phyloP scores from a whole-genome alignment of 2,797 vertebrate species.

The Oreochromis mossambicus region DNA sequence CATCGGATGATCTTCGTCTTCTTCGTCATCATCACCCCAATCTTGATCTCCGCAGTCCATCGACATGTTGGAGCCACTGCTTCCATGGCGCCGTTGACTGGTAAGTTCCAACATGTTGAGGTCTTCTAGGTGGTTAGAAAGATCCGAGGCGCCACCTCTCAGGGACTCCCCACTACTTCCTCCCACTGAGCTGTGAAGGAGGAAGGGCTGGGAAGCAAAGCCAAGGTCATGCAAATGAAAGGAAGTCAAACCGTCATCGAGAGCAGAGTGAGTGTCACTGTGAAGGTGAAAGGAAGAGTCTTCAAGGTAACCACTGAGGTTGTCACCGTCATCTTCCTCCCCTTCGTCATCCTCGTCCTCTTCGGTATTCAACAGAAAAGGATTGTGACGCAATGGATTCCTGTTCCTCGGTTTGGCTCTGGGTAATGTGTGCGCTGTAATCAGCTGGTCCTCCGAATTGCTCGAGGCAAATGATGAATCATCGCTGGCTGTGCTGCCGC shows the following conservation, averaged over 20 bases:
- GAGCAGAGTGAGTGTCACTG: conserved; percentile 47
- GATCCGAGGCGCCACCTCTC: conserved; percentile 50
- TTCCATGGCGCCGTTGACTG: conserved; percentile 70
- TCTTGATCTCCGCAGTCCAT: conserved; percentile 87
- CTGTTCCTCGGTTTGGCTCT: conserved; percentile 50
- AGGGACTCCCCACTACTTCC: conserved; percentile 62
- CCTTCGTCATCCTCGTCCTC: conserved; percentile 74
- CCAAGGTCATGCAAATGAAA: conserved; percentile 72
- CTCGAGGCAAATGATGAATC: conserved; percentile 76
- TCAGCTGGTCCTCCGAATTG: conserved; percentile 73
- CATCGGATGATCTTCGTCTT: conserved; percentile 78
- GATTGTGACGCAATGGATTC: conserved; percentile 82
- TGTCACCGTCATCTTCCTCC: conserved; percentile 75
- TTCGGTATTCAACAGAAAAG: conserved; percentile 84
- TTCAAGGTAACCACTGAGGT: conserved; percentile 78
- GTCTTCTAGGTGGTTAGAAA: conserved; percentile 62
- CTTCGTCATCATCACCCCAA: conserved; percentile 80
- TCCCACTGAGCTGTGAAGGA: conserved; percentile 75
- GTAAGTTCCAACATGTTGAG: conserved; percentile 81
- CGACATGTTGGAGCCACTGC: conserved; percentile 84
- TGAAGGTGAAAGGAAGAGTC: conserved; percentile 81
- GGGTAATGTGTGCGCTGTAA: conserved; percentile 59
- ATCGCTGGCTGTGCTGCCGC: conserved; percentile 70
- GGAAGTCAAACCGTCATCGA: conserved; percentile 31
- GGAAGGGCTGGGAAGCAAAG: conserved; percentile 80